A percentile compares a stretch with the other conserved stretches of the same genome.
These are phyloP conservation scores for Garrulus glandarius DNA, from an alignment of 2,797 vertebrate genomes.

Conservation along the genomic window DNA sequence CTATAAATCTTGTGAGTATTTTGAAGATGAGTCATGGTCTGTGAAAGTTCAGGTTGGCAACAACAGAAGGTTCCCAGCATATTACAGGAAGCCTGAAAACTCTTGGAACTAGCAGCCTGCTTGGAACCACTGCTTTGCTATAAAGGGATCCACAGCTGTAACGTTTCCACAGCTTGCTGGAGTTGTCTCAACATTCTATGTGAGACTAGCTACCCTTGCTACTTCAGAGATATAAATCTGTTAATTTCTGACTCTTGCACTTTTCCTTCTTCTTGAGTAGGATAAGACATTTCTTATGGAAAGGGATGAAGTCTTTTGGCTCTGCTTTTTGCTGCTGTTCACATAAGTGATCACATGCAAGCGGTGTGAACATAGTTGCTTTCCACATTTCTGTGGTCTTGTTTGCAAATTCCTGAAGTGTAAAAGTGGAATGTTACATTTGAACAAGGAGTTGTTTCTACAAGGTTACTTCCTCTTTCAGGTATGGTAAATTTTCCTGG, in stretches of 20 bases:
- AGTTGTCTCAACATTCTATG: neutral
- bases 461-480: neutral
- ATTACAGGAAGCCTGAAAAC: neutral
- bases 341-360: neutral
- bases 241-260: neutral
- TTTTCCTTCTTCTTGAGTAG: neutral
- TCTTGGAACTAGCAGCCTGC: neutral
- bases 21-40: neutral
- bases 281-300: neutral
- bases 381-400: neutral
- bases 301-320: neutral
- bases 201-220: neutral
- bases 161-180: accelerated
- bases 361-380: neutral
- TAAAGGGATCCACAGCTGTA: neutral
- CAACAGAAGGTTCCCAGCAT: neutral
- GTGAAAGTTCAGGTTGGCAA: neutral
- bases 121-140: neutral
- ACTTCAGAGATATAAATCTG: neutral
- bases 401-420: neutral
- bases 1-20: neutral
- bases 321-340: neutral
- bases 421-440: neutral
- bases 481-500: neutral
- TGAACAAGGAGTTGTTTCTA: neutral